Conservation (phyloP, 2,888 invertebrate genomes). For the Schizotus pectinicornis region DNA sequence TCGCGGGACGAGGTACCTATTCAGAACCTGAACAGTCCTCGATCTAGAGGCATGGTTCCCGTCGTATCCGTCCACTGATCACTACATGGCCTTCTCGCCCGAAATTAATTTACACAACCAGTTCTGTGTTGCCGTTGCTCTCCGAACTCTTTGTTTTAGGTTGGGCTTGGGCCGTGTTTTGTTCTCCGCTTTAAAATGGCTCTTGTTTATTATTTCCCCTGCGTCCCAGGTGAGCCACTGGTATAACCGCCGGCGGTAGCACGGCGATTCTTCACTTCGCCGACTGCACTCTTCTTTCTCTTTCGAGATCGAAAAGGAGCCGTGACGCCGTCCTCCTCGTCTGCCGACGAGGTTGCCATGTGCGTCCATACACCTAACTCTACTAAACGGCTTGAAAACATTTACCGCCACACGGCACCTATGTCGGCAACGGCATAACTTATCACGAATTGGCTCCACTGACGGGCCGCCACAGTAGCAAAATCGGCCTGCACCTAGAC, state of each 20-base stretch:
- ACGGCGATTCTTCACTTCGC: conserved; percentile 36
- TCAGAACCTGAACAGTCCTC: too few species aligned
- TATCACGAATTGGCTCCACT: conserved; percentile 42
- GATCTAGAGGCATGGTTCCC: conserved; percentile 13
- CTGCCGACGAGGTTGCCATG: conserved; percentile 50
- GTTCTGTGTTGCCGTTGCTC: conserved; percentile 45
- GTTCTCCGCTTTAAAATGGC: conserved; percentile 56
- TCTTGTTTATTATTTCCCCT: conserved; percentile 57
- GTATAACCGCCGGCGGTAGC: conserved; percentile 25
- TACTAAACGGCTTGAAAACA: conserved; percentile 53
- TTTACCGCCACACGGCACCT: conserved; percentile 39
- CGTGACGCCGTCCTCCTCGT: conserved; percentile 38
- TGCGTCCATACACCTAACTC: conserved; percentile 25
- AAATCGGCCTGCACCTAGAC: too few species aligned
- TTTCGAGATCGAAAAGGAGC: conserved; percentile 33
- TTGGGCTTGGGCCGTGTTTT: conserved; percentile 55
- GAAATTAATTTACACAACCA: conserved; percentile 60
- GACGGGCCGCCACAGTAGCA: neutral
- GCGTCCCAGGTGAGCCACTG: conserved; percentile 42
- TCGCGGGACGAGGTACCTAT: conserved; percentile 42
- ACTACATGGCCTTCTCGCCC: conserved; percentile 46
- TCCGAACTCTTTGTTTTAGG: conserved; percentile 54
- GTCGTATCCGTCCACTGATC: conserved; percentile 20
- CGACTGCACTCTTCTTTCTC: conserved; percentile 37
- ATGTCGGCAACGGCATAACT: conserved; percentile 42